A percentile compares a stretch with the other conserved stretches of the same genome.
These are phyloP conservation scores for Aphaenogaster floridana DNA, from an alignment of 1,140 invertebrate species.

Conservation along the genomic window DNA sequence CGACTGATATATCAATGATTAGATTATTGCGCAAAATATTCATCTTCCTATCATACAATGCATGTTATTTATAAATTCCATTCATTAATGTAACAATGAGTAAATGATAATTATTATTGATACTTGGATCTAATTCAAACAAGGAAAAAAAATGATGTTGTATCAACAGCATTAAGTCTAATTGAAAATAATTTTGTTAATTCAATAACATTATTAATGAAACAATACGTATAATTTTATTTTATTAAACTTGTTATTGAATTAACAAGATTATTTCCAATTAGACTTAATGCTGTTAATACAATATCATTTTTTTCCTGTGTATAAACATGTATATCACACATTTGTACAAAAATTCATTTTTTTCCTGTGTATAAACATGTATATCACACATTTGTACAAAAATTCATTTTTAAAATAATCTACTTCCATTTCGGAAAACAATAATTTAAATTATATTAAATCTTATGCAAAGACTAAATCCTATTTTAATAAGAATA, in stretches of 20 bases:
- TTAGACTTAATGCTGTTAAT: no score
- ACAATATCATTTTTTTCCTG: not conserved
- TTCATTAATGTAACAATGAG: not conserved
- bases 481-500: not conserved
- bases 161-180: no score
- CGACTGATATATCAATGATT: not conserved
- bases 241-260: no score
- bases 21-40: constrained; percentile 29
- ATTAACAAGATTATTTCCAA: no score
- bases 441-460: not conserved
- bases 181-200: no score
- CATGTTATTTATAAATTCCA: not conserved
- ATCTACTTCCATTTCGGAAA: not conserved
- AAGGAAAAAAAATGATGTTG: no score
- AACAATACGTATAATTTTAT: no score
- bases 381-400: not conserved
- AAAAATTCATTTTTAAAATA: not conserved
- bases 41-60: not conserved
- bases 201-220: no score
- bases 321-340: not conserved
- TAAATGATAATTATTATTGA: constrained; percentile 7
- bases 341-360: not conserved
- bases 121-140: not conserved
- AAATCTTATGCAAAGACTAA: not conserved
- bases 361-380: not conserved